phyloP scores from a whole-genome alignment of 2,113 vertebrate genomes.

The Megatriorchis doriae region DNA sequence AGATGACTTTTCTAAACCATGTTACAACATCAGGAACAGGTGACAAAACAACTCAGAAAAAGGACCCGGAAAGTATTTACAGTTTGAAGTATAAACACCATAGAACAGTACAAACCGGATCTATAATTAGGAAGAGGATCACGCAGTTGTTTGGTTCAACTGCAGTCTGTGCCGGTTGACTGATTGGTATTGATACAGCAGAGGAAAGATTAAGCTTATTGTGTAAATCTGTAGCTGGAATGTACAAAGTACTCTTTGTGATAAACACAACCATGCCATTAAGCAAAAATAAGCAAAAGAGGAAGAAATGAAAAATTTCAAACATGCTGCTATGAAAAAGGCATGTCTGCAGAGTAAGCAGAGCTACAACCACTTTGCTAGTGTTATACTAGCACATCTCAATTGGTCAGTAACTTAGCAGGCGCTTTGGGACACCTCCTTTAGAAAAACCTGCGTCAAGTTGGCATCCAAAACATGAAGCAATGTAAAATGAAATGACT shows the following conservation, averaged over 20 bases:
- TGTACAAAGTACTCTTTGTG: not conserved
- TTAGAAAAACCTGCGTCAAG: not conserved
- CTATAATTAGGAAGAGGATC: not conserved
- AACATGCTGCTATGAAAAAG: not conserved
- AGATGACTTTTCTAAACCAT: not conserved
- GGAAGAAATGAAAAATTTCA: not conserved
- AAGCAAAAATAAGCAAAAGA: not conserved
- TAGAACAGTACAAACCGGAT: not conserved
- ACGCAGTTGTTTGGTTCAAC: not conserved
- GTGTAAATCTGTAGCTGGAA: conserved; percentile 13
- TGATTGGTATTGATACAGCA: not conserved
- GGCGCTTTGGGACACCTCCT: not conserved
- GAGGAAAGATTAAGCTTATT: not conserved
- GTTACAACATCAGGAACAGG: not conserved
- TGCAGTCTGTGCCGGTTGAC: not conserved
- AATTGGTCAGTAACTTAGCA: too few species aligned
- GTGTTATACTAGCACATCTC: fast-evolving
- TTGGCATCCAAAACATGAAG: not conserved
- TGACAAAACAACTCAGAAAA: not conserved
- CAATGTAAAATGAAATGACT: not conserved
- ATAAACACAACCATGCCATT: not conserved
- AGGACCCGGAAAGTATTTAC: not conserved
- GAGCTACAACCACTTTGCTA: not conserved
- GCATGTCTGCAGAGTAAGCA: not conserved
- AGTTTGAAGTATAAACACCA: not conserved